phyloP scores from a whole-genome alignment of 37 sponge, comb jelly and placozoan genomes.

The Mnemiopsis leidyi region DNA sequence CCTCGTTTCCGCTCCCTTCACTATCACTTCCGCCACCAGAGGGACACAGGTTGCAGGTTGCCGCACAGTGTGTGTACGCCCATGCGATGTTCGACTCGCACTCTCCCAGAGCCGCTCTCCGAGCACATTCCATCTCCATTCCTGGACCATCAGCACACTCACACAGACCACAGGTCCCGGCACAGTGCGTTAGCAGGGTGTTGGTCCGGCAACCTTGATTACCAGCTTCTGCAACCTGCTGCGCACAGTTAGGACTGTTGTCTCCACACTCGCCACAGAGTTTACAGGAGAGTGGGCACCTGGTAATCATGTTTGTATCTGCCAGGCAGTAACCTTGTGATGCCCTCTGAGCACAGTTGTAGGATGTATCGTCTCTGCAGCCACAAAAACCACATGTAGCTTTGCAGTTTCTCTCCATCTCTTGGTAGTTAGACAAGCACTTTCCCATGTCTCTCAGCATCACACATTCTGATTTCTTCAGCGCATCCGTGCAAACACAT shows the following conservation, averaged over 20 bases:
- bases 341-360: neutral
- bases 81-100: neutral
- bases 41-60: neutral
- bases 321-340: neutral
- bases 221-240: neutral
- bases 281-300: neutral
- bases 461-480: neutral
- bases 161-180: neutral
- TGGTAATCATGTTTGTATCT: neutral
- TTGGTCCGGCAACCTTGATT: neutral
- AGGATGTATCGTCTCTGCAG: neutral
- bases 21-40: no score
- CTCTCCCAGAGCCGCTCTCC: neutral
- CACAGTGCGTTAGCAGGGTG: neutral
- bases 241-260: neutral
- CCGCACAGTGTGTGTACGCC: neutral
- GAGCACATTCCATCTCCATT: neutral
- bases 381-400: neutral
- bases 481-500: neutral
- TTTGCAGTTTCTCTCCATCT: neutral
- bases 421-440: neutral
- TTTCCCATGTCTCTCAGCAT: neutral
- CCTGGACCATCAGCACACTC: neutral
- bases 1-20: no score
- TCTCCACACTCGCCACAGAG: neutral